These are phyloP conservation scores for Hozukius guyotensis DNA, from an alignment of 2,797 vertebrate species.

Conservation along the genomic window DNA sequence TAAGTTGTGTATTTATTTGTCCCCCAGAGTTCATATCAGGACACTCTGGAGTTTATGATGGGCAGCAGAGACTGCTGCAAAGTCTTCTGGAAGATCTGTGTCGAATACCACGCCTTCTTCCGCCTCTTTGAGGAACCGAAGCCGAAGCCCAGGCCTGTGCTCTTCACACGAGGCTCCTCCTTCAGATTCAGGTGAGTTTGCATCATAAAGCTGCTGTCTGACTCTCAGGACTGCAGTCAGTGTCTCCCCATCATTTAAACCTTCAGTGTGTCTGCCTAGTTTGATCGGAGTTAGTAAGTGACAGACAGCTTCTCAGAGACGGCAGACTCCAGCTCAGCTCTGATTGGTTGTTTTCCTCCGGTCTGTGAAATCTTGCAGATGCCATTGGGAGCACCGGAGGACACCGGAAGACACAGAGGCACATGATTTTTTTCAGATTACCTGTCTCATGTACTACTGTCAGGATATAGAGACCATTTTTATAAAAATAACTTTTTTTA, in stretches of 20 bases:
- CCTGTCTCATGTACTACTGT: too few species aligned
- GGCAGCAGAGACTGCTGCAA: slow-evolving; percentile 96
- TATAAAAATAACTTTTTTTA: too few species aligned
- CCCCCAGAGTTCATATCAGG: slow-evolving; percentile 91
- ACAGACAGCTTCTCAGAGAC: too few species aligned
- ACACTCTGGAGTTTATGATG: slow-evolving; percentile 97
- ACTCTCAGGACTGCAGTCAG: neutral
- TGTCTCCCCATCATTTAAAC: slow-evolving; percentile 9
- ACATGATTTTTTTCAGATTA: too few species aligned
- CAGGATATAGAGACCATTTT: too few species aligned
- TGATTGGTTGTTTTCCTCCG: too few species aligned
- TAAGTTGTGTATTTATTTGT: neutral
- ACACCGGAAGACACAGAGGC: too few species aligned
- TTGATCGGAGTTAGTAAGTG: too few species aligned
- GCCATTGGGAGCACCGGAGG: too few species aligned
- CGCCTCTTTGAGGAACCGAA: slow-evolving; percentile 98
- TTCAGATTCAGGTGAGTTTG: slow-evolving; percentile 94
- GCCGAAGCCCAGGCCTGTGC: slow-evolving; percentile 94
- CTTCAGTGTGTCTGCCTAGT: too few species aligned
- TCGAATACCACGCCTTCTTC: slow-evolving; percentile 98
- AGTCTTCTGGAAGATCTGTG: slow-evolving; percentile 99
- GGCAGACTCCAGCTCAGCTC: too few species aligned
- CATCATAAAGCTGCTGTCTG: slow-evolving; percentile 1
- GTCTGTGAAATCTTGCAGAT: too few species aligned
- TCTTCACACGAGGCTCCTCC: slow-evolving; percentile 96